Base-by-base conservation (phyloP, 2,888 invertebrate genomes). In the Drosophila prolongata region DNA sequence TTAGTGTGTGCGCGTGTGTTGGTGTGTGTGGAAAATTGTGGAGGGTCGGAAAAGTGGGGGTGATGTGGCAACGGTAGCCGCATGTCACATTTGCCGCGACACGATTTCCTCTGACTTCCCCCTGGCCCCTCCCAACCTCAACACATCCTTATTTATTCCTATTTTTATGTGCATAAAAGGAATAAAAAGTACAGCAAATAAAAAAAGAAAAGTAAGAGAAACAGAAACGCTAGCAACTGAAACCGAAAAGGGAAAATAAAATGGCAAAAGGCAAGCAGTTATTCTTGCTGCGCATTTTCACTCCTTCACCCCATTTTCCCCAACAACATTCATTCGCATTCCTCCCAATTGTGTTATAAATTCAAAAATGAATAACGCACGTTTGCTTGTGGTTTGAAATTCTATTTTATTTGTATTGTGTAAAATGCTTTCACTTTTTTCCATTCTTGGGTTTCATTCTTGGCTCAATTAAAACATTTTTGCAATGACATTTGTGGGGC, bases 301-400 rank as follows among this genome's bases (percentile, higher is more conserved):
- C 86, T 82, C 86, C 84, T 84, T 78, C 75, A 9, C 3, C 42
- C 53, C 53, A 53, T 6, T 30, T 69, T 37, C 19, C 19, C 9
- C 69, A 43, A 42, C 61, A 76, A 69, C 82, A 76, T 74, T 50
- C 87, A 77, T 69, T 79, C 66, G 44, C 66, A 65, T 65, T 66
- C 54, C 80, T 84, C 80, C 82, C 86, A 86, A 86, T 86, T 86
- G 86, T 84, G 89, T 87, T 87, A 87, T 89, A 86, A 86, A 86
- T 86, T 86, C 82, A 89, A 79, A 89, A 89, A 86, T 89, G 81
- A 89, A 84, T 86, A 86, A 87, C 87, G 89, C 86, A 86, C 86
- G 86, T 87, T 89, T 87, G 80, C 79, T 72, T 86, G 86, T 77
- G 89, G 86, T 85, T 87, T 70, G 72, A 80, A 72, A 71, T 76